A percentile compares a stretch with the other conserved stretches of the same genome.
These are phyloP conservation scores for Argyresthia goedartella DNA, from an alignment of 2,888 invertebrate species.

Conservation along the genomic window DNA sequence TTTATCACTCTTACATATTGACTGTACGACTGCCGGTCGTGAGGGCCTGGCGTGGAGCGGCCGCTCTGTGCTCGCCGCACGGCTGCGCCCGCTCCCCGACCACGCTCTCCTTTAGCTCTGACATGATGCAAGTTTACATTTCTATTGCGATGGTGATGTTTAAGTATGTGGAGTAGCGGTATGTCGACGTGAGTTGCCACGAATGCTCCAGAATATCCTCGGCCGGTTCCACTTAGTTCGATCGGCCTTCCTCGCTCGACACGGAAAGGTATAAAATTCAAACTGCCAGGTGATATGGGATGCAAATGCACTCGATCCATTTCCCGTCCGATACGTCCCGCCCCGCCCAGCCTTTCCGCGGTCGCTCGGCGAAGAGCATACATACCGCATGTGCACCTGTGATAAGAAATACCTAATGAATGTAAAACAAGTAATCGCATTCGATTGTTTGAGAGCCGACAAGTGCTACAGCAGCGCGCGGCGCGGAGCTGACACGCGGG, in stretches of 20 bases:
- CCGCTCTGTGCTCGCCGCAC: slow-evolving; percentile 49
- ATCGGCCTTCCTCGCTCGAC: slow-evolving; percentile 68
- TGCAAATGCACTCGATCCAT: slow-evolving; percentile 58
- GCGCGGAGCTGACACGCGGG: slow-evolving; percentile 43
- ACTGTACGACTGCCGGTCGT: slow-evolving; percentile 32
- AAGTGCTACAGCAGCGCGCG: slow-evolving; percentile 1
- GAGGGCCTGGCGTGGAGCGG: slow-evolving; percentile 44
- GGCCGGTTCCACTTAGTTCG: slow-evolving; percentile 66
- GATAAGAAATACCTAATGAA: no score
- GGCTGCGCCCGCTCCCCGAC: slow-evolving; percentile 45
- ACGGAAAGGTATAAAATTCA: slow-evolving; percentile 71
- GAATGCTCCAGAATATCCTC: slow-evolving; percentile 66
- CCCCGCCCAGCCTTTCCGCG: slow-evolving; percentile 47
- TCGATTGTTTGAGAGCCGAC: slow-evolving; percentile 2
- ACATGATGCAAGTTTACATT: slow-evolving; percentile 64
- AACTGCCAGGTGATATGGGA: slow-evolving; percentile 70
- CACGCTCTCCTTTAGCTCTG: slow-evolving; percentile 39
- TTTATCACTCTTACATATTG: slow-evolving; percentile 58
- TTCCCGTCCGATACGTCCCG: slow-evolving; percentile 49
- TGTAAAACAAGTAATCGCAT: neutral
- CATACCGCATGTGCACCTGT: neutral
- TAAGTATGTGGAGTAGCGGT: slow-evolving; percentile 67
- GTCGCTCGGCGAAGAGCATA: slow-evolving; percentile 11
- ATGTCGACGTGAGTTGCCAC: slow-evolving; percentile 67
- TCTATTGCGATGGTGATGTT: slow-evolving; percentile 58